Base-by-base conservation (phyloP, 2,797 vertebrate genomes). In the Sorex maritimensis region DNA sequence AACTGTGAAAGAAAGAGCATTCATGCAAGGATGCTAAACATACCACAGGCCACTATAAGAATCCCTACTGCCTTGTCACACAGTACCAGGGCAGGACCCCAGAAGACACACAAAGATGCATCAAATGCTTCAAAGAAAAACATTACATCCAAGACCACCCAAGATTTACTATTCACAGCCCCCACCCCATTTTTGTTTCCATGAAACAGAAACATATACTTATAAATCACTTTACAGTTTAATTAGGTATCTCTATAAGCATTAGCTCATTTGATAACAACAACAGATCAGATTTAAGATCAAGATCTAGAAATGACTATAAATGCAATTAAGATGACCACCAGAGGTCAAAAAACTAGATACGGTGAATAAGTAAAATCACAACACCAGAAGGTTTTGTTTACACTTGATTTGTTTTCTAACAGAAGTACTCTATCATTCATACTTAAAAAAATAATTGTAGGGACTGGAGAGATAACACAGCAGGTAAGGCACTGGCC, bases 1-100 rank as follows among this genome's bases (percentile, higher is more conserved):
- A 87, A 21, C 63, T 77, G 10, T 93, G 63, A 85, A 91, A 90
- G 55, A 63, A 90, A 78, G 68, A 71, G 77, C 11, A 67, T 7
- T 12, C 58, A 34, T 34, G 3, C 44, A 44, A 72, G 67, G 71
- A 86, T 75, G 73, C 71, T 74, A 85, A 92, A 81, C 9, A 77
- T 81, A 38, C 8, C 14, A 77, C 8, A 79, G 71, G 77, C n/a
- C 61, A 86, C 41, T 38, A n/a, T 72, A 71, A 67, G 61, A 15
- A 28, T 8, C 28, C 30, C 69, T 84, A 17, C 44, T 63, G 52
- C 21, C 86, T 85, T 68, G 84, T 68, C 65, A 46, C 19, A 52
- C 5, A 81, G 11, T 26, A 91, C 34, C 41, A 84, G 41, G 34
- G 6, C 2, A 58, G 46, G 46, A 5, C 2, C 34, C 44, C n/a